These are phyloP conservation scores for Darevskia mixta DNA, from an alignment of 2,797 vertebrate genomes.

Conservation along the genomic window DNA sequence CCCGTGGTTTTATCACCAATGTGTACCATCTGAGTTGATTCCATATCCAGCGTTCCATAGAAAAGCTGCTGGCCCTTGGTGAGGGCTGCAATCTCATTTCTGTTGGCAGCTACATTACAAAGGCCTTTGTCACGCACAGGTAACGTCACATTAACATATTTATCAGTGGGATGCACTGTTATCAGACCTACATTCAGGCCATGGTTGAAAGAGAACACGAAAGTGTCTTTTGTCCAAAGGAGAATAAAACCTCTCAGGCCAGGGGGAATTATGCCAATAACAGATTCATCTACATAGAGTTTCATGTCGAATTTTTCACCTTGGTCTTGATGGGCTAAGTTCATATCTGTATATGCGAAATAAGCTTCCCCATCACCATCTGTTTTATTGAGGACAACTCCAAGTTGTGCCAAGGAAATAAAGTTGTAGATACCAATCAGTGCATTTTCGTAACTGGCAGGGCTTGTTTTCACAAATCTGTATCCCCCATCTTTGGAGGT, in stretches of 20 bases:
- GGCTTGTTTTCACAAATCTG: accelerated
- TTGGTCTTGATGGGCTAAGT: no score
- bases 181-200: neutral
- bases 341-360: neutral
- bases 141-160: neutral
- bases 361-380: accelerated
- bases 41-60: neutral
- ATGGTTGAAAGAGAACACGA: neutral
- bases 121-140: accelerated
- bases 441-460: neutral
- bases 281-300: no score
- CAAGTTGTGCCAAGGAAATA: neutral
- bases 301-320: neutral
- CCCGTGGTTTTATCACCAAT: neutral
- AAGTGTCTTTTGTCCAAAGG: neutral
- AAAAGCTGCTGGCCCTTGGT: neutral
- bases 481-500: neutral
- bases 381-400: neutral
- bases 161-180: neutral
- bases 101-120: neutral
- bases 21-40: neutral
- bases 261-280: neutral
- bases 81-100: constrained; percentile 14
- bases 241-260: constrained; percentile 6
- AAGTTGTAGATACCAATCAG: neutral